These are phyloP conservation scores for Poicephalus gulielmi DNA, from an alignment of 2,113 vertebrate genomes.

Conservation along the genomic window DNA sequence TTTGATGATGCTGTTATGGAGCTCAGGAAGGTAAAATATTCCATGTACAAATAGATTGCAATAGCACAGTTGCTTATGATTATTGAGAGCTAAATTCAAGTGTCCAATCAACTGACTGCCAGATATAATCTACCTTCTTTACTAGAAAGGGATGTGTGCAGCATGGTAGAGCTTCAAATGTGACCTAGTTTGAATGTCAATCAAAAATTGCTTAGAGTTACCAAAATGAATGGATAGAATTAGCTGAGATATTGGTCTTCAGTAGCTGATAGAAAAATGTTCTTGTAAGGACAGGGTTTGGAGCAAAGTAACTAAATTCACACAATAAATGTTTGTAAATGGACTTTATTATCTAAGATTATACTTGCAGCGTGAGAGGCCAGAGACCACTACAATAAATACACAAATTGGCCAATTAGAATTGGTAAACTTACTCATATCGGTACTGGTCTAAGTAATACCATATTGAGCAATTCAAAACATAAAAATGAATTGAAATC, in stretches of 20 bases:
- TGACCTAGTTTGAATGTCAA: background rate
- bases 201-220: background rate
- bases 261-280: background rate
- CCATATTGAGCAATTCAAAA: background rate
- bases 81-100: background rate
- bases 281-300: background rate
- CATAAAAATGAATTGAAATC: background rate
- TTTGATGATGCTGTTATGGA: background rate
- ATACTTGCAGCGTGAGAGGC: background rate
- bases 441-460: background rate
- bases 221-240: background rate
- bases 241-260: background rate
- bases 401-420: background rate
- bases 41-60: background rate
- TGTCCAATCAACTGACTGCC: background rate
- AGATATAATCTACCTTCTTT: background rate
- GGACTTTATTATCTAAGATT: background rate
- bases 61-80: background rate
- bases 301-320: background rate
- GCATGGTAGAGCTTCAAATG: background rate
- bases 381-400: background rate
- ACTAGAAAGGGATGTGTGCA: background rate
- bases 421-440: background rate
- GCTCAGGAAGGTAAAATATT: background rate
- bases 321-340: background rate